Conservation (phyloP, 2,888 invertebrate species). For the Stictocephala bisonia region DNA sequence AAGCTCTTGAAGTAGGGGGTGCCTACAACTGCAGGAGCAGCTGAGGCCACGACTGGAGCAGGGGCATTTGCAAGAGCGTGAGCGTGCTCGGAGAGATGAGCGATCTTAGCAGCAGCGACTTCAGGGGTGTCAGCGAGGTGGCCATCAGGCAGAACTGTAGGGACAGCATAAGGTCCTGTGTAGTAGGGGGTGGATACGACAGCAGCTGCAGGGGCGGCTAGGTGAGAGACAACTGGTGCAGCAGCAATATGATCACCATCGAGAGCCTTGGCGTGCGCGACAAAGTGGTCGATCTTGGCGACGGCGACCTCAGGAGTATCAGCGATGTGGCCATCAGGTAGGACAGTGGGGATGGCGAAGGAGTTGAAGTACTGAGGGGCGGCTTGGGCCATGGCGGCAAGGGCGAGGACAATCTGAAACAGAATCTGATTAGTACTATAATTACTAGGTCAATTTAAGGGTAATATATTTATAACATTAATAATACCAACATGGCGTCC, state of each 20-base stretch:
- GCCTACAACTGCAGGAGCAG: neutral
- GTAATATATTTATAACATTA: too few species aligned
- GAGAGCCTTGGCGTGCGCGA: too few species aligned
- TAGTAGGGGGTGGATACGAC: neutral
- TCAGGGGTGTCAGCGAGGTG: neutral
- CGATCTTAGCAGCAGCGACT: neutral
- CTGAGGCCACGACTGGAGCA: neutral
- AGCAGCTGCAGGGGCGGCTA: neutral
- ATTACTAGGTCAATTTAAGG: too few species aligned
- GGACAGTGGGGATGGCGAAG: neutral
- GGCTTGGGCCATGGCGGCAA: conserved; percentile 39
- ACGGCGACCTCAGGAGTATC: too few species aligned
- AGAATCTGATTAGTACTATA: neutral
- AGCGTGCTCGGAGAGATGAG: neutral
- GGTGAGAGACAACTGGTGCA: too few species aligned
- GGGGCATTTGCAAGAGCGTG: neutral
- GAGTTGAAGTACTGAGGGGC: neutral
- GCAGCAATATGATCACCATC: too few species aligned
- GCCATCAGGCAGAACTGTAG: too few species aligned
- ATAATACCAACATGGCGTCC: too few species aligned
- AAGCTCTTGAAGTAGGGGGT: neutral
- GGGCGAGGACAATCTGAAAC: neutral
- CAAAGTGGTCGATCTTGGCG: too few species aligned
- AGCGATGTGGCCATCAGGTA: neutral
- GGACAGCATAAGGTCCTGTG: too few species aligned